Evolutionary conservation across 2,888 invertebrate genomes (phyloP), one percentile per base, ranked within the genome.

Genomic region (Dorcus parallelipipedus): DNA sequence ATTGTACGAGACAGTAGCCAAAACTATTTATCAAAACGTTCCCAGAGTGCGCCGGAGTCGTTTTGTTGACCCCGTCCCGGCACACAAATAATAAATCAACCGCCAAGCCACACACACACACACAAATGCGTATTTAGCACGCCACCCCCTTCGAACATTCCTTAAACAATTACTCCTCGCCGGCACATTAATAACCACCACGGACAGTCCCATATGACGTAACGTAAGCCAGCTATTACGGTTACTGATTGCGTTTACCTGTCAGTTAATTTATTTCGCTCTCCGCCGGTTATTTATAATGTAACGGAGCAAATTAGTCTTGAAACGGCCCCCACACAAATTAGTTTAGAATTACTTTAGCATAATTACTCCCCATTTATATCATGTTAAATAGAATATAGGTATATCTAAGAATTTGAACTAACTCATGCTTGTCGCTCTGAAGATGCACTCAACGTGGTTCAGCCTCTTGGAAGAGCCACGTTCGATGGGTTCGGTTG

Each of bases 241-340:
- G 45, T 45, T 45, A 45, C 45, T 45, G 45, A 45, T 45, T 45
- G 10, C 10, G 45, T 45, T 45, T 45, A 45, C 45, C 45, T 45
- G 45, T 45, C 45, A 45, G 45, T 20, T 45, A 45, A 45, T 45
- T 45, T 45, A 45, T 45, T 45, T 45, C 45, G 10, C 10, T 20
- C 45, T 14, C 10, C 3, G 8, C 10, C 17, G 3, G 10, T 45
- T 45, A 45, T 45, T 45, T 17, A 45, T 45, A 14, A 45, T 10
- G 45, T 45, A 45, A 26, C 26, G 26, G 26, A 26, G 26, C 26
- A 26, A 26, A 26, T 26, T 26, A 26, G 26, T 26, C 26, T 26
- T 26, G 26, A 26, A 26, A 26, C 26, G 26, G 26, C 26, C 26
- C 26, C 14, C 14, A 1, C 26, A 26, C 26, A 26, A 26, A 26